Evolutionary conservation across 1,140 invertebrate species (phyloP), one percentile per base, ranked within the genome.

Genomic region (Magallana angulata): DNA sequence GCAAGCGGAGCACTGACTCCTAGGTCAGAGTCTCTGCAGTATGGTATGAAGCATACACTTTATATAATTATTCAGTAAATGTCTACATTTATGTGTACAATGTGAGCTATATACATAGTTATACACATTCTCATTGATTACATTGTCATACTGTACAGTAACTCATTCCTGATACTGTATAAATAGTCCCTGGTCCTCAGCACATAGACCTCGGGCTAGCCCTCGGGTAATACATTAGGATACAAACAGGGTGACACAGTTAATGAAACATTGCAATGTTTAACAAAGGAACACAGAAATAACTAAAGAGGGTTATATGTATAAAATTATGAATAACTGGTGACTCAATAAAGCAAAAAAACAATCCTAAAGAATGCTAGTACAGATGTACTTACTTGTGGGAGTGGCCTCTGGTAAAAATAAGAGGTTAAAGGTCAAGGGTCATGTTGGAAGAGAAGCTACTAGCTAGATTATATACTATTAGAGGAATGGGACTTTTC

Each of bases 181-280:
- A 18, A 7, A 76, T 30, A 4, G 30, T 30, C 18, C 24, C 14
- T 76, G 68, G 68, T 76, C 24, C 4, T 18, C 24, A 11, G 68
- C 9, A 76, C 24, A 36, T 16, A n/a, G 60, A 64, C 60, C 24
- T 36, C 12, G 36, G 68, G 8, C 18, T 30, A 8, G 11, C 11
- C 14, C 7, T 30, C 8, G 68, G 24, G 68, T 76, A 30, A 18
- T 30, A 30, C 18, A 76, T 30, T 30, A 76, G 18, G 24, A 76
- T 30, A 76, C 68, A 30, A 18, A 76, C 24, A 24, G 36, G 24
- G 68, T 76, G 68, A 76, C 68, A 76, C 1, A 9, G 24, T 76
- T 76, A 76, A 76, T 76, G 36, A 18, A 48, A 76, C 68, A 76
- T 76, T 76, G 68, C 68, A 30, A 76, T 76, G 24, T 36, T 76